Base-by-base conservation (phyloP, 2,888 invertebrate species). In the Tetragonisca angustula region DNA sequence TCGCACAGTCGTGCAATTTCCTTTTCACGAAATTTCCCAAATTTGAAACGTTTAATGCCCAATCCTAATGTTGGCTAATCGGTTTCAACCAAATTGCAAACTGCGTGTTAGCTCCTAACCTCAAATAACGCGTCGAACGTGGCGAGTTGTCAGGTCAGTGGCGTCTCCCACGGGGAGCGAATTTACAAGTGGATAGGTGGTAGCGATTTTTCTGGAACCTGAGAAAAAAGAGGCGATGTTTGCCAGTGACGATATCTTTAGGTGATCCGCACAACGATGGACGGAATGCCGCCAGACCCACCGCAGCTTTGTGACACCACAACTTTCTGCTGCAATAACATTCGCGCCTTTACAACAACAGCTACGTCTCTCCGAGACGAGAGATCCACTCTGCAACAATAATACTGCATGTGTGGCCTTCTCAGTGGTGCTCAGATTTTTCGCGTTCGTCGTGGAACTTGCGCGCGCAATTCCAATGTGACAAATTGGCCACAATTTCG, bases 361-460 rank as follows among this genome's bases (percentile, higher is more conserved):
- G 88, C 84, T 86, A 43, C 84, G 74, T 88, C 87, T 43, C 87
- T 87, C 84, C 65, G 83, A 88, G 89, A 87, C 87, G 90, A 90
- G 90, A 88, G 90, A 89, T 90, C 91, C 92, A 92, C 92, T 93
- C 90, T 90, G 91, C 90, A 93, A 93, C 90, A 92, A 93, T 92
- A 93, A 93, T 91, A 93, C 90, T 86, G 85, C 91, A 91, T 91
- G 93, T 94, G 93, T 93, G 93, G 93, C 90, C 92, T 71, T 67
- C 67, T 4, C 87, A 90, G 90, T 84, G 90, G 90, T 88, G 81
- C 89, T 90, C 90, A 90, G 84, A 65, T 54, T 83, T 83, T 85
- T 78, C 83, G 81, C 86, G 49, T 73, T 19, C 86, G 49, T 73
- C 21, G 61, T 56, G 4, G 4, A 32, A 32, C 32, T 32, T 32